A percentile compares a stretch with the other conserved stretches of the same genome.
phyloP scores from a whole-genome alignment of 2,888 invertebrate species.

The Archips xylosteana region DNA sequence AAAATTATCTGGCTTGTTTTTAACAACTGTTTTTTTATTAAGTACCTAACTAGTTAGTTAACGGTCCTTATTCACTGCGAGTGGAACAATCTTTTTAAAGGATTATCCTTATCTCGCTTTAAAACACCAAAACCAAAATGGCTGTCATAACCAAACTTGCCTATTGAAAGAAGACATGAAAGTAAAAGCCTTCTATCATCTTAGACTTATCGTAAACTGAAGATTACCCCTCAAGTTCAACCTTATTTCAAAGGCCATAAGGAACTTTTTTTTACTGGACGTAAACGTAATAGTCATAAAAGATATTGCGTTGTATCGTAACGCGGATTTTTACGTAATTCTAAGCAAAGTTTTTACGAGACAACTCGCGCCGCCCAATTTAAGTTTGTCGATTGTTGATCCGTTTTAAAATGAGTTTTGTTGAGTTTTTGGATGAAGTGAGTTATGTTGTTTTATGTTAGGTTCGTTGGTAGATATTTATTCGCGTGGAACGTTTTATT shows the following conservation, averaged over 20 bases:
- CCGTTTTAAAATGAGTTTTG: conserved; percentile 39
- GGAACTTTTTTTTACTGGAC: conserved; percentile 23
- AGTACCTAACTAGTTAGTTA: no score
- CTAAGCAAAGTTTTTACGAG: conserved; percentile 57
- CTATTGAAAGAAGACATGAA: conserved; percentile 39
- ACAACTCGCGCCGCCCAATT: conserved; percentile 37
- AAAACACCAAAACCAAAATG: conserved; percentile 16
- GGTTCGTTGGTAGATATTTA: background rate
- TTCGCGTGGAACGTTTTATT: background rate
- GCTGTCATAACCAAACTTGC: conserved; percentile 20
- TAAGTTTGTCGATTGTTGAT: conserved; percentile 40
- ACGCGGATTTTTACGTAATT: conserved; percentile 67
- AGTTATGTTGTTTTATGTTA: conserved; percentile 6
- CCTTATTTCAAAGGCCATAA: conserved; percentile 11
- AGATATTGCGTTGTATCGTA: conserved; percentile 62
- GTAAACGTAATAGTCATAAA: conserved; percentile 54
- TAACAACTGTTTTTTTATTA: no score
- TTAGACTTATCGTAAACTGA: conserved; percentile 31
- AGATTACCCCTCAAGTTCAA: background rate
- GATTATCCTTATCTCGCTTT: background rate
- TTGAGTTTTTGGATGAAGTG: conserved; percentile 12
- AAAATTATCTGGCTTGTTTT: no score
- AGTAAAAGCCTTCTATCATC: conserved; percentile 32
- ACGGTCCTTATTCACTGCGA: no score
- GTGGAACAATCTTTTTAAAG: background rate